A percentile compares a stretch with the other conserved stretches of the same genome.
Evolutionary conservation across 53 echinoderm and acorn worm genomes (phyloP).

Genomic region (Holothuria scabra): DNA sequence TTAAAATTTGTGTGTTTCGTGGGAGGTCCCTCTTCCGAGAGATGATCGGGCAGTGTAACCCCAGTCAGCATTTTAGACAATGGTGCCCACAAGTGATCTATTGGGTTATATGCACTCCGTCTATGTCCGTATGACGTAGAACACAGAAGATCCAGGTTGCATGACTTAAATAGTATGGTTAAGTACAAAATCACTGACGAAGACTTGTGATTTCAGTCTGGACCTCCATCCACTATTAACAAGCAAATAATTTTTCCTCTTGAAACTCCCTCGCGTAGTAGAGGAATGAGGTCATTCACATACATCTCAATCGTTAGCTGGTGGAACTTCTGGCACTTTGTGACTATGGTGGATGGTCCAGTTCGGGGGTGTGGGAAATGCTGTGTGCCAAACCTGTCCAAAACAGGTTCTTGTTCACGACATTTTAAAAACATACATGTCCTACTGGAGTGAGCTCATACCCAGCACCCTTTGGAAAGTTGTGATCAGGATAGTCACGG

Average conservation of each 20-base stretch:
- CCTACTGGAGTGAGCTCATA: conserved; percentile 52
- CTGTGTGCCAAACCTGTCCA: no score
- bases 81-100: no score
- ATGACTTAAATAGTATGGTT: background rate
- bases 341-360: conserved; percentile 39
- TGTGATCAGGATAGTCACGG: conserved; percentile 58
- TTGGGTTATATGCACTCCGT: no score
- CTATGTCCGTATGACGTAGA: no score
- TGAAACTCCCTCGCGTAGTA: background rate
- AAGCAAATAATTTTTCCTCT: conserved; percentile 21
- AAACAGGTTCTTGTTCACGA: conserved; percentile 11
- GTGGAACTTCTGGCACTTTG: conserved; percentile 34
- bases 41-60: no score
- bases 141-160: conserved; percentile 14
- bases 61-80: no score
- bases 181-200: conserved; percentile 7
- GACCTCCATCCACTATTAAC: conserved; percentile 26
- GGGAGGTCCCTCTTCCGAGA: background rate
- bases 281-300: conserved; percentile 49
- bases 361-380: conserved; percentile 35
- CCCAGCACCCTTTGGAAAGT: conserved; percentile 53
- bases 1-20: background rate
- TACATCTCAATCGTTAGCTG: conserved; percentile 37
- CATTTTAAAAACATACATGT: conserved; percentile 43
- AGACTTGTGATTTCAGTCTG: conserved; percentile 5